Percentiles rank a stretch among this genome's conserved stretches.
Evolutionary conservation across 1,140 invertebrate genomes (phyloP).

Genomic region (Gryon sp.): DNA sequence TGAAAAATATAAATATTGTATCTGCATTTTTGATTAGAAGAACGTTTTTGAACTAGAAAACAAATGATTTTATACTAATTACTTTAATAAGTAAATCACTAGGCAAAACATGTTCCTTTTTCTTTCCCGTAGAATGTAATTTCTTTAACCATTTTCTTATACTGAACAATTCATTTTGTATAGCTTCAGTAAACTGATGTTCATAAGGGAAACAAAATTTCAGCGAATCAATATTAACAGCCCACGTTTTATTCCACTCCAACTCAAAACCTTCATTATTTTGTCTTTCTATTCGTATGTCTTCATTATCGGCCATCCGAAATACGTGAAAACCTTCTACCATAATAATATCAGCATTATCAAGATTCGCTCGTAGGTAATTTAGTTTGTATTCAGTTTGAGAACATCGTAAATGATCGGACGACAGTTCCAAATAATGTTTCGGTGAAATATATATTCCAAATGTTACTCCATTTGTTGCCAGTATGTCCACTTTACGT

Average conservation of each 20-base stretch:
- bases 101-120: constrained; percentile 84
- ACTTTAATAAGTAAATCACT: constrained; percentile 94
- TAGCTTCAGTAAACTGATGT: constrained; percentile 95
- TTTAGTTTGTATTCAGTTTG: constrained; percentile 74
- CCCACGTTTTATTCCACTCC: constrained; percentile 87
- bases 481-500: constrained; percentile 71
- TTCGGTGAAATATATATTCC: constrained; percentile 74
- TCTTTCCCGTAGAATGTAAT: constrained; percentile 73
- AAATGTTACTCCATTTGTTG: constrained; percentile 71
- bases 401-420: constrained; percentile 75
- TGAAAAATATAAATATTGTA: constrained; percentile 69
- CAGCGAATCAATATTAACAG: constrained; percentile 84
- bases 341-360: constrained; percentile 87
- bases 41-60: constrained; percentile 6
- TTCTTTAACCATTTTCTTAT: constrained; percentile 96
- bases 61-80: neutral
- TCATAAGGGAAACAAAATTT: constrained; percentile 93
- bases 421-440: constrained; percentile 75
- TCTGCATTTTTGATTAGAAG: constrained; percentile 1
- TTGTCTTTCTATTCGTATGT: constrained; percentile 84
- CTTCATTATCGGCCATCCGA: constrained; percentile 81
- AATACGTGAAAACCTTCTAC: constrained; percentile 85
- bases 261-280: constrained; percentile 86
- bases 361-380: constrained; percentile 81
- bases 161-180: constrained; percentile 94